Evolutionary conservation across 2,888 invertebrate species (phyloP), one percentile per base, ranked within the genome.

Genomic region (Microchrysa polita): DNA sequence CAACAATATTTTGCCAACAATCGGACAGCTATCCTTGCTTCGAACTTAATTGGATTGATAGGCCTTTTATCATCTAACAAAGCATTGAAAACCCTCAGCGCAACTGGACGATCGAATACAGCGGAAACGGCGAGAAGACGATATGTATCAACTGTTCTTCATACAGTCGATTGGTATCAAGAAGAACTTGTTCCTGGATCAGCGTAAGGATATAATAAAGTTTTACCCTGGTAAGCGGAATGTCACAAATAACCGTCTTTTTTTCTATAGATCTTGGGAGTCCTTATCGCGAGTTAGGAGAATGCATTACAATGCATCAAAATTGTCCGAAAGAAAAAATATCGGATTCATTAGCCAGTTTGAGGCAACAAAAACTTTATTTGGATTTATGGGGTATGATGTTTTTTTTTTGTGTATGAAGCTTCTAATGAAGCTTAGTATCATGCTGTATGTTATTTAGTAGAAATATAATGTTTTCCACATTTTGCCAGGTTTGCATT

Each of bases 351-450:
- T 94, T 27, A 89, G 90, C 0, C 94, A 95, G 81, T 86, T 90
- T 75, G 93, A 94, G 80, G 88, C 95, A 87, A 90, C 90, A 0
- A 81, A 94, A 7, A 93, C 94, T 0, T 92, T 92, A 82, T 92
- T 92, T 80, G 94, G 93, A 4, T 95, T 95, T 82, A 87, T 94
- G 79, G 94, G 93, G 1, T 77, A 71, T 7, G 48, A 57, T 73
- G 22, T n/a, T n/a, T n/a, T n/a, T n/a, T n/a, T n/a, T n/a, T n/a
- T n/a, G n/a, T n/a, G n/a, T n/a, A n/a, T n/a, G n/a, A n/a, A n/a
- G n/a, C n/a, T n/a, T n/a, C n/a, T n/a, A n/a, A n/a, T n/a, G n/a
- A n/a, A n/a, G n/a, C n/a, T n/a, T n/a, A n/a, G n/a, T n/a, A n/a
- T n/a, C n/a, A n/a, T n/a, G n/a, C n/a, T n/a, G n/a, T n/a, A n/a